A percentile compares a stretch with the other conserved stretches of the same genome.
Evolutionary conservation across 2,888 invertebrate species (phyloP).

Genomic region (Pachliopta kotzebuea): DNA sequence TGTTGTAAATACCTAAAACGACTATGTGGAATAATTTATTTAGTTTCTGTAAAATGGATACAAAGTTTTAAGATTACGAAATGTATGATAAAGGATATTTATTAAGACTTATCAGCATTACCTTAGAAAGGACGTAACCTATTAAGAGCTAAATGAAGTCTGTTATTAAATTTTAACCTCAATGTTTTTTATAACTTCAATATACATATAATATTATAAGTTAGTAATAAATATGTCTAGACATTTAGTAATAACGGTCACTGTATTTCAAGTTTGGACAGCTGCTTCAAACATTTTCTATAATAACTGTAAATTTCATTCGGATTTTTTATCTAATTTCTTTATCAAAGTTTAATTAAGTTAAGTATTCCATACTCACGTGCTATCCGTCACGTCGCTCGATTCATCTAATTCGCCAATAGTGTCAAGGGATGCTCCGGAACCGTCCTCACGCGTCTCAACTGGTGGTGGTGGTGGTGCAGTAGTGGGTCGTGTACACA

Average conservation of each 20-base stretch:
- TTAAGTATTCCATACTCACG: conserved; percentile 65
- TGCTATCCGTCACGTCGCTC: conserved; percentile 63
- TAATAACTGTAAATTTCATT: conserved; percentile 24
- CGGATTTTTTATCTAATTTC: conserved; percentile 2
- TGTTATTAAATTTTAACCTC: too few relatives aligned
- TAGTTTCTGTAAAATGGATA: neutral
- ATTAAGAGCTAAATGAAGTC: too few relatives aligned
- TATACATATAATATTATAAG: conserved; percentile 1
- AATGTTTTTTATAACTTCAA: too few relatives aligned
- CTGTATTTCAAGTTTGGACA: conserved; percentile 10
- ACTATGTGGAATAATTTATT: neutral
- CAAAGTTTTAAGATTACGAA: too few relatives aligned
- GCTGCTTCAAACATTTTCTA: conserved; percentile 10
- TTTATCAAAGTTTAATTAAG: neutral
- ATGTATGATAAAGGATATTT: too few relatives aligned
- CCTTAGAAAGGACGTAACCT: too few relatives aligned
- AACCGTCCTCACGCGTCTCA: conserved; percentile 77
- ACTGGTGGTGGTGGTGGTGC: conserved; percentile 66
- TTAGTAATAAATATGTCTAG: conserved; percentile 17
- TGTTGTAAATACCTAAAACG: neutral
- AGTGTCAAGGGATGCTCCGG: conserved; percentile 83
- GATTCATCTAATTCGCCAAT: conserved; percentile 86
- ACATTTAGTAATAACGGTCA: conserved; percentile 18
- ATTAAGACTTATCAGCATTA: too few relatives aligned
- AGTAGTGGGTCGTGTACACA: conserved; percentile 58